Base-by-base conservation (phyloP, 2,113 vertebrate species). In the Neomonachus schauinslandi region DNA sequence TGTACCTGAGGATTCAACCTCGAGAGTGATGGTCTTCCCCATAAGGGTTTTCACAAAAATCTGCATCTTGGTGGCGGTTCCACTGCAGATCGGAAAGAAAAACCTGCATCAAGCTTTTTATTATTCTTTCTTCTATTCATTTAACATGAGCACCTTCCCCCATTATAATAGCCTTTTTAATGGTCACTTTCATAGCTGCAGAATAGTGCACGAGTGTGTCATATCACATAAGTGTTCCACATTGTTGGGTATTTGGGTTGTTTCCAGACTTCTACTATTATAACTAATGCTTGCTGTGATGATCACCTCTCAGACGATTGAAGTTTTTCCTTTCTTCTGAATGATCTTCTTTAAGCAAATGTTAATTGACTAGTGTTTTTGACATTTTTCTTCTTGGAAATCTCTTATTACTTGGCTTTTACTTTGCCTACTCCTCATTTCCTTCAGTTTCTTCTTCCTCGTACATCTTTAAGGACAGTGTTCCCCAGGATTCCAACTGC, bases 111-210 rank as follows among this genome's bases (percentile, higher is more conserved):
- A 80, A 53, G 89, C 28, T 31, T 95, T 76, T 82, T 67, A 80
- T 69, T 96, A n/a, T 92, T 93, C 76, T 77, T 89, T 76, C 69
- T 97, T 81, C 33, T 21, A 61, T 57, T 96, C n/a, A 63, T n/a
- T 93, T 94, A 95, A 57, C 51, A 94, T 57, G 51, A 92, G 79
- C 16, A 85, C 22, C 42, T 90, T 51, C 42, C 61, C 21, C 21
- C 21, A 51, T 55, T 91, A 93, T 24, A 67, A 89, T 0, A 61
- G 10, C 71, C 36, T 79, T 92, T 77, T 86, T 59, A 89, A 89
- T 36, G 83, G 55, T 95, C 53, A 55, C 33, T 86, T 80, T 79
- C 89, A 89, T 55, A 4, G 63, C 82, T 92, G n/a, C 8, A 91
- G 46, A 87, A 80, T 0, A 91, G 21, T 46, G 42, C 2, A 63